Evolutionary conservation across 1,140 invertebrate species (phyloP).

Genomic region (Brachionus sp.): DNA sequence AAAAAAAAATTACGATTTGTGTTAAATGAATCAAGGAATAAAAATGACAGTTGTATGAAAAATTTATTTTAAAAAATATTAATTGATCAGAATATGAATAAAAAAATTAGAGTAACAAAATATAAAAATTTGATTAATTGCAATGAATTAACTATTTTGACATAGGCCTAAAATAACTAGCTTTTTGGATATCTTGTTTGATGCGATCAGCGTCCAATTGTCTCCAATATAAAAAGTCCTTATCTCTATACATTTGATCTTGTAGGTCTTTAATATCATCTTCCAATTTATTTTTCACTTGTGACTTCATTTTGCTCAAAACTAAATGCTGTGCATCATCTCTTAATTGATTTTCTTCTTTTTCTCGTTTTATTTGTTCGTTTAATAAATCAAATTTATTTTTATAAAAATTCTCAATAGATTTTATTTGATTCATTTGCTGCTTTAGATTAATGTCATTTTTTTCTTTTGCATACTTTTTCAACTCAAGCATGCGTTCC

Average conservation of each 20-base stretch:
- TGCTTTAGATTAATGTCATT: conserved; percentile 50
- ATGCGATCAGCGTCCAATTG: conserved; percentile 57
- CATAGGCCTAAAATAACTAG: conserved; percentile 46
- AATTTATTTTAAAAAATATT: not conserved
- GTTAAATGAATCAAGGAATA: not conserved
- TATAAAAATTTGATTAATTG: conserved; percentile 21
- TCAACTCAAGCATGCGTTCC: conserved; percentile 55
- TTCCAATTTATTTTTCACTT: conserved; percentile 58
- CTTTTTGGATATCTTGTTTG: conserved; percentile 53
- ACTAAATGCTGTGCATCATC: conserved; percentile 49
- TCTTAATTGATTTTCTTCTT: not conserved
- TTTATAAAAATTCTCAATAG: conserved; percentile 55
- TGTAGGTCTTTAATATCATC: conserved; percentile 55
- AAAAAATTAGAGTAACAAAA: not conserved
- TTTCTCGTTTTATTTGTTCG: conserved; percentile 31
- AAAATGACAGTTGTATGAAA: not conserved
- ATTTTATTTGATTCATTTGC: conserved; percentile 56
- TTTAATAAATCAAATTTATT: conserved; percentile 40
- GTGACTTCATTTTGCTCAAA: conserved; percentile 55
- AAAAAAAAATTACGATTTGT: too few relatives aligned
- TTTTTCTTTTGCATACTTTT: conserved; percentile 57
- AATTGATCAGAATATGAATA: not conserved
- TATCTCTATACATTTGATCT: conserved; percentile 55
- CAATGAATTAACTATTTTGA: conserved; percentile 12
- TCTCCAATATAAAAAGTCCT: conserved; percentile 57